These are phyloP conservation scores for Aleiodes alternator DNA, from an alignment of 2,888 invertebrate genomes.

Conservation along the genomic window DNA sequence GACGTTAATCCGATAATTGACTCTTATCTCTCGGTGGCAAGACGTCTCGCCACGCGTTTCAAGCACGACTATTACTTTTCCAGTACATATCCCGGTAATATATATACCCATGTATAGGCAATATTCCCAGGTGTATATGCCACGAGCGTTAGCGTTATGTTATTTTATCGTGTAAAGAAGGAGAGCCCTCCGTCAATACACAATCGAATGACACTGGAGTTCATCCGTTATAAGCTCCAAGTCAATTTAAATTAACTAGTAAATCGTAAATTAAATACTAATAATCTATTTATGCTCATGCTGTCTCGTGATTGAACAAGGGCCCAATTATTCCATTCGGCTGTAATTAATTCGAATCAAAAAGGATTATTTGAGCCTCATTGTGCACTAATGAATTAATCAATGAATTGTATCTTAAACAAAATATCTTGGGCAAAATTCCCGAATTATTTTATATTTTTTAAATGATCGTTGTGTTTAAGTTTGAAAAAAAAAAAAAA, in stretches of 20 bases:
- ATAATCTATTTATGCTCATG: too few relatives aligned
- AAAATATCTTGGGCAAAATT: neutral
- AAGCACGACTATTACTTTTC: conserved; percentile 52
- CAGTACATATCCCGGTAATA: conserved; percentile 49
- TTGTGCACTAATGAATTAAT: too few relatives aligned
- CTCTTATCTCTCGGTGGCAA: conserved; percentile 21
- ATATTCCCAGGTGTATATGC: conserved; percentile 19
- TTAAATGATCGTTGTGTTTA: neutral
- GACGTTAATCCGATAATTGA: neutral
- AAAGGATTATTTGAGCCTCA: too few relatives aligned
- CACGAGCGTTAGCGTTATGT: neutral
- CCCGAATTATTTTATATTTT: conserved; percentile 1
- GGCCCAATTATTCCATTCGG: too few relatives aligned
- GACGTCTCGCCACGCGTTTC: conserved; percentile 45
- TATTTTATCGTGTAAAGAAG: conserved; percentile 31
- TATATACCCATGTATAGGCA: conserved; percentile 42
- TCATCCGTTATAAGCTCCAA: neutral
- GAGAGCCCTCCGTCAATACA: neutral
- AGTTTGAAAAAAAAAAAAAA: neutral
- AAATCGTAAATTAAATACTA: too few relatives aligned
- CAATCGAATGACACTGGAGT: conserved; percentile 8
- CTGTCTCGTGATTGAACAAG: too few relatives aligned
- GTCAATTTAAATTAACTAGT: neutral
- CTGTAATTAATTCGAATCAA: too few relatives aligned
- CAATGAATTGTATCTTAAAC: too few relatives aligned